These are phyloP conservation scores for Pelecanus crispus DNA, from an alignment of 2,113 vertebrate genomes.

Conservation along the genomic window DNA sequence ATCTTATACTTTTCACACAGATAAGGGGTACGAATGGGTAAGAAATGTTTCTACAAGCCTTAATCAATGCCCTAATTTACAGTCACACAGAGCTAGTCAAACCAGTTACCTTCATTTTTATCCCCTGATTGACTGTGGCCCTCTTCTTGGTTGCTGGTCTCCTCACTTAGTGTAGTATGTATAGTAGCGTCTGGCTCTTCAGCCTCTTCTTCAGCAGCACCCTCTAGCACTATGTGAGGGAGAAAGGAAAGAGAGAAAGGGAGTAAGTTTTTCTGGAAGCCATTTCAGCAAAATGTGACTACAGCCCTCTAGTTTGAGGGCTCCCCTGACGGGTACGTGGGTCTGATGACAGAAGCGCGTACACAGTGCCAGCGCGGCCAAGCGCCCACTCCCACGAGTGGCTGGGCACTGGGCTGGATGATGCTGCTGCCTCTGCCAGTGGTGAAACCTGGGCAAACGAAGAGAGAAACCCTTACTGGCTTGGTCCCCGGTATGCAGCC, in stretches of 20 bases:
- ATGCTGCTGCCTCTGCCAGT: not conserved
- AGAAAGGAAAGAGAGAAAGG: not conserved
- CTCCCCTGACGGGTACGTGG: not conserved
- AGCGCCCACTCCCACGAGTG: rapidly evolving
- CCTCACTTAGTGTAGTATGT: constrained; percentile 15
- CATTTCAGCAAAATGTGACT: not conserved
- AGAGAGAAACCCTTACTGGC: not conserved
- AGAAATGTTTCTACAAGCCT: not conserved
- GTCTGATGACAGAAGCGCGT: not conserved
- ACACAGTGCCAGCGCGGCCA: not conserved
- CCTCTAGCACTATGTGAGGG: constrained; percentile 42
- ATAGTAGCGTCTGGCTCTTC: constrained; percentile 29
- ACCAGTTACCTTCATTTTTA: constrained; percentile 76
- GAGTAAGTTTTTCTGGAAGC: not conserved
- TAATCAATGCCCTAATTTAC: not conserved
- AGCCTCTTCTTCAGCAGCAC: constrained; percentile 53
- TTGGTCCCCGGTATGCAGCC: not conserved
- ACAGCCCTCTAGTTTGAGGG: not conserved
- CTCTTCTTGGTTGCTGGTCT: constrained; percentile 2
- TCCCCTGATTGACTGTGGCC: constrained; percentile 33
- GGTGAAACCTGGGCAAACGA: not conserved
- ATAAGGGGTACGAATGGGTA: not conserved
- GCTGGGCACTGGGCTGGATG: not conserved
- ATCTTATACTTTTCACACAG: not conserved
- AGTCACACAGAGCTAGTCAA: not conserved